phyloP scores from a whole-genome alignment of 2,113 vertebrate species.

The Speoplatyrhinus poulsoni region DNA sequence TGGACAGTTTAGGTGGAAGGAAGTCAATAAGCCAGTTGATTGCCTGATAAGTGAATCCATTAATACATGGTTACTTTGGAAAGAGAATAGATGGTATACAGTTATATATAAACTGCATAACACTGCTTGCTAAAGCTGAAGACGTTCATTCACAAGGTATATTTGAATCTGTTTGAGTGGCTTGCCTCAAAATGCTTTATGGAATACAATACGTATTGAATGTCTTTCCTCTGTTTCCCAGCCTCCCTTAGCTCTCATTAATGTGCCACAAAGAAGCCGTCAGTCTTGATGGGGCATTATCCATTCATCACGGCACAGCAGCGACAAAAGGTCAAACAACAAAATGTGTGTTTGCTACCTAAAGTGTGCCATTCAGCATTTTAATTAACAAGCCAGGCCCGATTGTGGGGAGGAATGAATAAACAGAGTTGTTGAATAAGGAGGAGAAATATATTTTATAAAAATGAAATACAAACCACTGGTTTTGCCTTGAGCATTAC shows the following conservation, averaged over 20 bases:
- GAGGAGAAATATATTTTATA: not conserved
- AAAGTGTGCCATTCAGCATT: slow-evolving; percentile 74
- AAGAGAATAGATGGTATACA: no score
- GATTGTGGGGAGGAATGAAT: slow-evolving; percentile 27
- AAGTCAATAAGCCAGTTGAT: no score
- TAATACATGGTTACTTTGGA: no score
- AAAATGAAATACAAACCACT: slow-evolving; percentile 30
- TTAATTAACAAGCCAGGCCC: slow-evolving; percentile 65
- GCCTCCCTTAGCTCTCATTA: slow-evolving; percentile 58
- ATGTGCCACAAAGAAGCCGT: slow-evolving; percentile 59
- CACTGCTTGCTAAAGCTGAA: no score
- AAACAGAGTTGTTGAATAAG: slow-evolving; percentile 25
- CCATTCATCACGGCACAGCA: slow-evolving; percentile 66
- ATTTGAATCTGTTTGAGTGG: no score
- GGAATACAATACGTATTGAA: slow-evolving; percentile 23
- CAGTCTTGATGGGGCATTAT: slow-evolving; percentile 63
- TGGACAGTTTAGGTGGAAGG: no score
- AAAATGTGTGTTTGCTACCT: slow-evolving; percentile 63
- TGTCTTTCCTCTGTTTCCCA: slow-evolving; percentile 17
- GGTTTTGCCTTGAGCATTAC: slow-evolving; percentile 60
- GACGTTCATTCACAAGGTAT: no score
- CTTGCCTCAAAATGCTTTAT: no score
- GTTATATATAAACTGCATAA: no score
- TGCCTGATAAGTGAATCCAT: no score
- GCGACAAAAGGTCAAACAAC: slow-evolving; percentile 71